These are phyloP conservation scores for Myocastor coypus DNA, from an alignment of 2,113 vertebrate genomes.

Conservation along the genomic window DNA sequence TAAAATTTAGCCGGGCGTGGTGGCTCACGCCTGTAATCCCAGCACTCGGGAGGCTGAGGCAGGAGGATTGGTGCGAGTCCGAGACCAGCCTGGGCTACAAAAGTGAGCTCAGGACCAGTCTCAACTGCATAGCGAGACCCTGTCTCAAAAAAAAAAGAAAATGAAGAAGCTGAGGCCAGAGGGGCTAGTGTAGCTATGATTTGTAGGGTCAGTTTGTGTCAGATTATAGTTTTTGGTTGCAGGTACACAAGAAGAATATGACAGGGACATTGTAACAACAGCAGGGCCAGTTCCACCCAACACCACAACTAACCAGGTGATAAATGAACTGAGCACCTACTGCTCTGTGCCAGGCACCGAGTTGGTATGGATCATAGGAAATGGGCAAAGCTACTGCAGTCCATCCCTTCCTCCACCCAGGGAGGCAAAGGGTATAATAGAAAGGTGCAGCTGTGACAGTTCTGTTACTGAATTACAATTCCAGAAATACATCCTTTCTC, in stretches of 20 bases:
- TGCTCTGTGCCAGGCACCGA: background rate
- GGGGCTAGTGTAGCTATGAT: background rate
- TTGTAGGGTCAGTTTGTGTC: background rate
- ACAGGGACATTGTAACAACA: background rate
- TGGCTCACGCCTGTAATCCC: no score
- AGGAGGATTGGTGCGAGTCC: no score
- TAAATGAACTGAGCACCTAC: background rate
- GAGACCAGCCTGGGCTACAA: no score
- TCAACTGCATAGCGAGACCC: no score
- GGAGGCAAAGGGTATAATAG: background rate
- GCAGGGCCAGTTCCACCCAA: background rate
- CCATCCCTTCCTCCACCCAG: background rate
- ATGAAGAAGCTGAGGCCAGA: background rate
- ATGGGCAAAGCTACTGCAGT: background rate
- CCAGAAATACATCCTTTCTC: conserved; percentile 66
- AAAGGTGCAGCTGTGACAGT: conserved; percentile 17
- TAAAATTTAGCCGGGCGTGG: no score
- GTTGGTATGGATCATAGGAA: background rate
- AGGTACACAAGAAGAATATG: background rate
- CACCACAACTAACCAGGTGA: background rate
- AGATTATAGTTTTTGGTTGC: background rate
- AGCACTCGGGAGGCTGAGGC: no score
- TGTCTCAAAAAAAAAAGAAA: no score
- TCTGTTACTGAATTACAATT: conserved; percentile 39
- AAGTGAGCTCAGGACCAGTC: no score